These are phyloP conservation scores for Cephus cinctus DNA, from an alignment of 1,140 invertebrate species.

Conservation along the genomic window DNA sequence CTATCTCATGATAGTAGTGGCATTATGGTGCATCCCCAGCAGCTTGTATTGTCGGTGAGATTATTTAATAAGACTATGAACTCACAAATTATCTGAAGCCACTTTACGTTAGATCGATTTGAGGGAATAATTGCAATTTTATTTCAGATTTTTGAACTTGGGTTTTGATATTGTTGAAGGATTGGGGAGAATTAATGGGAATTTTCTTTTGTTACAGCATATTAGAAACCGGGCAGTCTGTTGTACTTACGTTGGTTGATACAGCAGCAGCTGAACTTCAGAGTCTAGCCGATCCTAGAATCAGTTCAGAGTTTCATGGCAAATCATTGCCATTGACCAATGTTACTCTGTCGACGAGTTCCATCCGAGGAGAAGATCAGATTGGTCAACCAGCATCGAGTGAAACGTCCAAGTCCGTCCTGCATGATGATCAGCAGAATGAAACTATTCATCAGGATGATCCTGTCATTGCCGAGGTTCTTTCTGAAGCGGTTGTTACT, in stretches of 20 bases:
- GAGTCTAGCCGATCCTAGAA: conserved; percentile 40
- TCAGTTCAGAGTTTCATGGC: not conserved
- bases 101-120: conserved; percentile 3
- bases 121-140: conserved; percentile 10
- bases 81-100: conserved; percentile 8
- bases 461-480: no score
- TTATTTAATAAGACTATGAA: not conserved
- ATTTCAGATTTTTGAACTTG: not conserved
- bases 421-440: no score
- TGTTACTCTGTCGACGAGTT: conserved; percentile 11
- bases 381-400: not conserved
- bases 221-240: conserved; percentile 63
- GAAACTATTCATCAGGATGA: no score
- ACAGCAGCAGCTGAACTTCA: conserved; percentile 62
- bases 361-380: not conserved
- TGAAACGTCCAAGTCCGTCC: no score
- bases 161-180: not conserved
- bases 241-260: conserved; percentile 65
- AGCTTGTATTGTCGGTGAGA: conserved; percentile 44
- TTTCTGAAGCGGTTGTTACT: conserved; percentile 36
- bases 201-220: conserved; percentile 58
- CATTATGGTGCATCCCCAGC: conserved; percentile 39
- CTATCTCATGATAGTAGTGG: conserved; percentile 35
- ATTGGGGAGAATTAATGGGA: conserved; percentile 10
- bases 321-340: not conserved